Evolutionary conservation across 2,888 invertebrate genomes (phyloP), one percentile per base, ranked within the genome.

Genomic region (Drosophila gaucha): DNA sequence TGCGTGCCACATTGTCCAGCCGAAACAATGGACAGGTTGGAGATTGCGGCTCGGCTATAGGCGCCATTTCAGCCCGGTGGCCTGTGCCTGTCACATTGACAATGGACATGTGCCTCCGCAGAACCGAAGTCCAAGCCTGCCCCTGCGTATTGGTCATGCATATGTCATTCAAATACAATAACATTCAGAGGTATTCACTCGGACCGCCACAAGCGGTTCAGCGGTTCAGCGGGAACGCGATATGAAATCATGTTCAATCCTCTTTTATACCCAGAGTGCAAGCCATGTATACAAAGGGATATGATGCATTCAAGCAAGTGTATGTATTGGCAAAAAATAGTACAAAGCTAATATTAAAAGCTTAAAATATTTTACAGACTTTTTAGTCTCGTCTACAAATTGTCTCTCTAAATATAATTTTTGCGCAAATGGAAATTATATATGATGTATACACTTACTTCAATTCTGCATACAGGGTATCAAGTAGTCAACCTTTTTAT

Each of bases 131-230:
- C 26, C 35, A 33, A 39, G 30, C 31, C 20, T 31, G 26, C 22
- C 38, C 51, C 46, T 31, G 56, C 36, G 62, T 22, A 50, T 58
- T 36, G 65, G 57, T 41, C 73, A 66, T 69, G 69, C 87, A 86
- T 80, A 84, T 85, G 82, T 64, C 82, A 87, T 86, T 82, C 87
- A 78, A 78, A 82, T 72, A 86, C 85, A 80, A 87, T 87, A 86
- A 86, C 85, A 54, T 59, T 75, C 79, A 66, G 85, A 64, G 55
- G 36, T 65, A 73, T 75, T 71, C 72, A 65, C 49, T 56, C 41
- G 51, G 38, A 31, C 49, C 16, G 44, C 36, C 44, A 38, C 43
- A 36, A 46, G 31, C 58, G 39, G 36, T 46, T 63, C 43, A 36
- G n/a, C n/a, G n/a, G n/a, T n/a, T 31, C 41, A 51, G 26, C 38